Percentiles rank a stretch among this genome's conserved stretches.
phyloP scores from a whole-genome alignment of 2,113 vertebrate species.

The Chionomys nivalis region DNA sequence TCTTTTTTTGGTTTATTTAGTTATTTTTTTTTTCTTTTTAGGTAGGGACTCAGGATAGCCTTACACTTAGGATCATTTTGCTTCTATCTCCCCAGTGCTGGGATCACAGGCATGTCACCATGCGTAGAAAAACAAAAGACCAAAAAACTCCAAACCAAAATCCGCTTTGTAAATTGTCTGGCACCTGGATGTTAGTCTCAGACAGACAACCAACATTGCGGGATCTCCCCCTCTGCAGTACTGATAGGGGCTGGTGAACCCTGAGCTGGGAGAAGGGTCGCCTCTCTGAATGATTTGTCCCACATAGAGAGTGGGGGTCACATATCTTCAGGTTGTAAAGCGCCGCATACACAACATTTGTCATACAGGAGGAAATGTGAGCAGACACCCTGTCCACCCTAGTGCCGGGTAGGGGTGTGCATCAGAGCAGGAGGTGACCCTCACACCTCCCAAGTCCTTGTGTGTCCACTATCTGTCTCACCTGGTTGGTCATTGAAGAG shows the following conservation, averaged over 20 bases:
- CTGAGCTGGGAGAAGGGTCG: neutral
- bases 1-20: neutral
- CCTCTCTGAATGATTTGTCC: neutral
- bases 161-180: accelerated
- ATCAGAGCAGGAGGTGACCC: neutral
- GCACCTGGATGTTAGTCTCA: accelerated
- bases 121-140: neutral
- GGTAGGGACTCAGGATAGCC: neutral
- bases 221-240: neutral
- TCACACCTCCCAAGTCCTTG: neutral
- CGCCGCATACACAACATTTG: accelerated
- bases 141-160: neutral
- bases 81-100: neutral
- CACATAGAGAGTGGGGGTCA: neutral
- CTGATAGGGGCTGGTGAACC: neutral
- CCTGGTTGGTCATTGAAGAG: too few species aligned
- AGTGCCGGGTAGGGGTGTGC: neutral
- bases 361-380: too few species aligned
- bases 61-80: neutral
- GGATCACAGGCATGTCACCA: neutral
- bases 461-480: accelerated
- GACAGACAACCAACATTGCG: neutral
- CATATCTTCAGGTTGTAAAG: neutral
- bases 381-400: too few species aligned
- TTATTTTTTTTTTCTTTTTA: neutral